These are phyloP conservation scores for Heterocephalus glaber DNA, from an alignment of 2,113 vertebrate genomes.

Conservation along the genomic window DNA sequence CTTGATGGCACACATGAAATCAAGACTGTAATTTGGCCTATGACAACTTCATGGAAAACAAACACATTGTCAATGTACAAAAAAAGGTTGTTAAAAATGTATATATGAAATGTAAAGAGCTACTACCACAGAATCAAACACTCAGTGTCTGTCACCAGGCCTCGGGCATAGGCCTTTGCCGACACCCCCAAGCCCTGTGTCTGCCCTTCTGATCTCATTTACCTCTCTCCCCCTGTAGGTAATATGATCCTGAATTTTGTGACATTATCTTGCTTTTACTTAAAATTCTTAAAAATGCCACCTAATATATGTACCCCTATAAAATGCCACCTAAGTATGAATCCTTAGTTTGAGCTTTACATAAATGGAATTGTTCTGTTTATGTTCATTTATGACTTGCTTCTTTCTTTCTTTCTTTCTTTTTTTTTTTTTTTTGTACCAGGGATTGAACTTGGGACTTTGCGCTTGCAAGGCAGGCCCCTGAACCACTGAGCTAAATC, in stretches of 20 bases:
- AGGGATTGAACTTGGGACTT: too few species aligned
- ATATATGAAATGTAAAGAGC: not conserved
- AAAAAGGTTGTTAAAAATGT: not conserved
- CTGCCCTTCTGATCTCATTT: not conserved
- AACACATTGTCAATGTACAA: not conserved
- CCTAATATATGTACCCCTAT: not conserved
- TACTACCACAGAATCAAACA: not conserved
- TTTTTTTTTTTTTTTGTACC: constrained; percentile 11
- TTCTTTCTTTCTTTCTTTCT: too few species aligned
- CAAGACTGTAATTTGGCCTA: not conserved
- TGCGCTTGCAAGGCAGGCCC: too few species aligned
- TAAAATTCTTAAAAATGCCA: not conserved
- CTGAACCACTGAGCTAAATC: too few species aligned
- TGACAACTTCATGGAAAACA: not conserved
- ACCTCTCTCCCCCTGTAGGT: not conserved
- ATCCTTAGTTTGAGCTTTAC: not conserved
- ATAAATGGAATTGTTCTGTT: not conserved
- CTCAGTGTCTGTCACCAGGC: not conserved
- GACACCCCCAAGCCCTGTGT: not conserved
- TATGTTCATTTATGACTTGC: not conserved
- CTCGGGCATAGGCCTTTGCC: not conserved
- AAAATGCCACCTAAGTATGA: not conserved
- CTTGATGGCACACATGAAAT: not conserved
- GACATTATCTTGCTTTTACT: constrained; percentile 38
- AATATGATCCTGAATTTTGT: not conserved